Conservation (phyloP, 2,888 invertebrate species). For the Timandra comae region DNA sequence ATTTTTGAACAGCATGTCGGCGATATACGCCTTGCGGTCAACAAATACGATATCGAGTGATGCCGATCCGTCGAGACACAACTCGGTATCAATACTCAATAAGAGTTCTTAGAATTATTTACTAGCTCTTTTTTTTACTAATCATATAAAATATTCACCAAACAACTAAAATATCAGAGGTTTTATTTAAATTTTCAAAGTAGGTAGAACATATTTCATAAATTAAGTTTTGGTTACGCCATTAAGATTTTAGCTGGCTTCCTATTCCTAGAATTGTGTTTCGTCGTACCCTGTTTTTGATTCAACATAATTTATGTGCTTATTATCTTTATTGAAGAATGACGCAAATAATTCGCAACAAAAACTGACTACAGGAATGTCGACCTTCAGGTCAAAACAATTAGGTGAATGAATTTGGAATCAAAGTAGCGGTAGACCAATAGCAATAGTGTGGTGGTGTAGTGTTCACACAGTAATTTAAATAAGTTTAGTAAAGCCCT, state of each 20-base stretch:
- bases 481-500: constrained; percentile 1
- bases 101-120: too few species aligned
- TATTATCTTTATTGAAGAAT: not conserved
- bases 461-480: constrained; percentile 7
- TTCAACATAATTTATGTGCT: not conserved
- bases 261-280: too few species aligned
- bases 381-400: constrained; percentile 12
- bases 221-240: too few species aligned
- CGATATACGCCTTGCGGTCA: constrained; percentile 44
- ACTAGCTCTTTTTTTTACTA: too few species aligned
- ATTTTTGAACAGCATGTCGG: constrained; percentile 7
- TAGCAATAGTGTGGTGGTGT: constrained; percentile 10
- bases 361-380: constrained; percentile 9
- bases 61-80: constrained; percentile 20
- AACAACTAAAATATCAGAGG: not conserved
- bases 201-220: not conserved
- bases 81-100: constrained; percentile 18
- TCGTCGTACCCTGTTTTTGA: too few species aligned
- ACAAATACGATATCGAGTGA: constrained; percentile 47
- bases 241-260: too few species aligned
- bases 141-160: too few species aligned
- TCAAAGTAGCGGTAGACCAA: constrained; percentile 18
- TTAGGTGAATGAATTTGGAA: constrained; percentile 22
- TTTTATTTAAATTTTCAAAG: not conserved
- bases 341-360: not conserved